Percentiles rank a stretch among this genome's conserved stretches.
Evolutionary conservation across 2,113 vertebrate genomes (phyloP).

Genomic region (Promerops cafer): DNA sequence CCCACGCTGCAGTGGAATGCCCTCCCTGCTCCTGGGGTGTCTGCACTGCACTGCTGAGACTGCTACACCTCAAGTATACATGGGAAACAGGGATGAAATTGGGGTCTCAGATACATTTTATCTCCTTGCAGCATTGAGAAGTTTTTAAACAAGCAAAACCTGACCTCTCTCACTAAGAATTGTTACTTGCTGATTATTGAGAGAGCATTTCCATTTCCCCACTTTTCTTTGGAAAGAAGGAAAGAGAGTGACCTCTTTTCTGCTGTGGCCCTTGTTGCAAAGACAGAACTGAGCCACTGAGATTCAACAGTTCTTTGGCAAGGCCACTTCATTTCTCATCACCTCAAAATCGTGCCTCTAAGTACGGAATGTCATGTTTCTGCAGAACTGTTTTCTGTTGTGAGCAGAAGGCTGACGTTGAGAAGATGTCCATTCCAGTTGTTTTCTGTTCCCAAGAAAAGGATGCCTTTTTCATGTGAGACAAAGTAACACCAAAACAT

Average conservation of each 20-base stretch:
- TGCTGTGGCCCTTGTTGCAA: background rate
- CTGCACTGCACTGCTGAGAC: fast-evolving
- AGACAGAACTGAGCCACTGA: background rate
- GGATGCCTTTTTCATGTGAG: background rate
- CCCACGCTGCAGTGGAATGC: background rate
- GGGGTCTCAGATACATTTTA: background rate
- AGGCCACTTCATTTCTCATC: background rate
- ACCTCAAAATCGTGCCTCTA: background rate
- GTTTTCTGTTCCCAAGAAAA: background rate
- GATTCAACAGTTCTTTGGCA: background rate
- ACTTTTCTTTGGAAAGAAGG: background rate
- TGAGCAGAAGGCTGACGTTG: fast-evolving
- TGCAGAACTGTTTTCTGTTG: background rate
- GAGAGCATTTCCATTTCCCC: background rate
- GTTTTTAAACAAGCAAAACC: background rate
- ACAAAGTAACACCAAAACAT: background rate
- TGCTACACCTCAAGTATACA: fast-evolving
- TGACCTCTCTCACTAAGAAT: background rate
- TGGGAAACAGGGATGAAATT: background rate
- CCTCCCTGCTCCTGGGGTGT: no score
- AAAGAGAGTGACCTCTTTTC: background rate
- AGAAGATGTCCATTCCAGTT: background rate
- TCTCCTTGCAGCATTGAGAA: background rate
- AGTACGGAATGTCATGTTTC: background rate
- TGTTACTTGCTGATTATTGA: background rate